Evolutionary conservation across 2,888 invertebrate genomes (phyloP).

Genomic region (Lypha dubia): DNA sequence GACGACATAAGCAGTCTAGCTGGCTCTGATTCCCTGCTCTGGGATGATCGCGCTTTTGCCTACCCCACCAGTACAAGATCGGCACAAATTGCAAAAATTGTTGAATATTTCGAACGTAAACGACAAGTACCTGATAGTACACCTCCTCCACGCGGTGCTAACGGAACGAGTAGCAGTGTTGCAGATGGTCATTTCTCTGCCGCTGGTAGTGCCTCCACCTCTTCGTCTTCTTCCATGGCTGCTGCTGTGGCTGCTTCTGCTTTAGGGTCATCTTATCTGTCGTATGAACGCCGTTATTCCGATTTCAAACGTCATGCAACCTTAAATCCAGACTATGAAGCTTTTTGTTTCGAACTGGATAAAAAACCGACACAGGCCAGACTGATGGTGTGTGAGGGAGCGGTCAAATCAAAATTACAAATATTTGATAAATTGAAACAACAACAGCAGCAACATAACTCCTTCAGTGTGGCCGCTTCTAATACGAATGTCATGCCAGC

Average conservation of each 20-base stretch:
- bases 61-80: constrained; percentile 85
- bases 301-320: constrained; percentile 80
- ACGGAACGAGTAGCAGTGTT: constrained; percentile 71
- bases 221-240: constrained; percentile 76
- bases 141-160: constrained; percentile 74
- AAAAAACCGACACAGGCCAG: constrained; percentile 85
- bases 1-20: constrained; percentile 93
- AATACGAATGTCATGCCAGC: constrained; percentile 67
- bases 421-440: constrained; percentile 90
- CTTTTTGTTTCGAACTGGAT: constrained; percentile 83
- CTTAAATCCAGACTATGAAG: constrained; percentile 80
- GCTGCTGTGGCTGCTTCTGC: constrained; percentile 82
- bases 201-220: constrained; percentile 75
- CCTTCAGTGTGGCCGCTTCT: constrained; percentile 60
- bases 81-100: constrained; percentile 91
- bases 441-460: constrained; percentile 75
- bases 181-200: constrained; percentile 73
- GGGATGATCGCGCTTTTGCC: constrained; percentile 87
- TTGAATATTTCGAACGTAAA: constrained; percentile 94
- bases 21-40: constrained; percentile 89
- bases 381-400: constrained; percentile 92
- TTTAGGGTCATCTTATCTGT: constrained; percentile 79
- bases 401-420: constrained; percentile 92
- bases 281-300: constrained; percentile 80
- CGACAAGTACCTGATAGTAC: constrained; percentile 84